Evolutionary conservation across 2,888 invertebrate genomes (phyloP), one percentile per base, ranked within the genome.

Genomic region (Rhamphomyia laevipes): DNA sequence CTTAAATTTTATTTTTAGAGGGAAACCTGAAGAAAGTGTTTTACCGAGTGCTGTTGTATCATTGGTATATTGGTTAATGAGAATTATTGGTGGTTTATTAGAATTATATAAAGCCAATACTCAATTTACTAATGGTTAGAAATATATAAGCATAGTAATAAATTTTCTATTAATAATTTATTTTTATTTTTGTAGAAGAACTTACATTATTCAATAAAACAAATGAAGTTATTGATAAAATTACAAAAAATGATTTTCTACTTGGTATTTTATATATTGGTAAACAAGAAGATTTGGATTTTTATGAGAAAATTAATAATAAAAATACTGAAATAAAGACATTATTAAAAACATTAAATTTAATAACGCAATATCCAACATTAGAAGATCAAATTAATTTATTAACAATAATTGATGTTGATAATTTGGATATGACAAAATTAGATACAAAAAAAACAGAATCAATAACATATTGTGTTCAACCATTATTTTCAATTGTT

Each of bases 21-120:
- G 86, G 1, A 91, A 91, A 70, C 82, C 88, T 49, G 94, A 94
- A 64, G 92, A 93, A 67, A 83, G 86, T 58, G 77, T 88, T 15
- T 69, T 89, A n/a, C 86, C 91, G 1, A 81, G 82, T 48, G 82
- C 90, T 2, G 78, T 93, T n/a, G 76, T 91, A 15, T 84, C 87
- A 0, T 77, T 90, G 40, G 82, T 86, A 2, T 73, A 82, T 57
- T 91, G 91, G 91, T 72, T 91, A 35, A 68, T 89, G 35, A 84
- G 86, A 66, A 86, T 89, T 47, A 81, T 85, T 57, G 61, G 62
- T 0, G 58, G 59, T 23, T 61, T 61, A 2, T 54, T 65, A 10
- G 66, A 67, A 33, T 59, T 61, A 12, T 65, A 62, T 48, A 66
- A 67, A 49, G 53, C 64, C 16, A 63, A 63, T 27, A 61, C 61